These are phyloP conservation scores for Camptogramma bilineatum DNA, from an alignment of 2,888 invertebrate species.

Conservation along the genomic window DNA sequence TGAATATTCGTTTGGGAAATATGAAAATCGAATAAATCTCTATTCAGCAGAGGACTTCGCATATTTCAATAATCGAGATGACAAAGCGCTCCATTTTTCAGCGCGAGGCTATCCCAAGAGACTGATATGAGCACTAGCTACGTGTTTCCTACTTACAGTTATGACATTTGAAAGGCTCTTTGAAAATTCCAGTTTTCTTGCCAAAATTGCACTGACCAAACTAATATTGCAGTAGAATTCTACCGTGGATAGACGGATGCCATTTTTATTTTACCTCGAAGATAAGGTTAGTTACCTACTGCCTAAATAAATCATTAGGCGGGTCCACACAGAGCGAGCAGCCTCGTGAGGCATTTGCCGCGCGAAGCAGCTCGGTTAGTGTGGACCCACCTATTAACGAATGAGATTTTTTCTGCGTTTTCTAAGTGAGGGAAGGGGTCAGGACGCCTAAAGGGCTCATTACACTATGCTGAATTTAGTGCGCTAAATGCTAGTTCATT, in stretches of 20 bases:
- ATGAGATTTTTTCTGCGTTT: too few relatives aligned
- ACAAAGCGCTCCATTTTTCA: conserved; percentile 48
- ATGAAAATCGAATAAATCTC: conserved; percentile 36
- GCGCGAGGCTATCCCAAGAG: conserved; percentile 40
- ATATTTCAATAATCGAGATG: conserved; percentile 53
- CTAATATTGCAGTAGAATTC: not conserved
- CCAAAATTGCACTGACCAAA: conserved; percentile 2
- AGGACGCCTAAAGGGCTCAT: too few relatives aligned
- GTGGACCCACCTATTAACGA: too few relatives aligned
- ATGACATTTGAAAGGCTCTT: conserved; percentile 11
- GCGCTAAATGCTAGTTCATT: too few relatives aligned
- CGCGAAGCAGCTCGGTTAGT: too few relatives aligned
- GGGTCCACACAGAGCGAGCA: too few relatives aligned
- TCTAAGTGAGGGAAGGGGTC: too few relatives aligned
- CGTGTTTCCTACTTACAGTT: conserved; percentile 16
- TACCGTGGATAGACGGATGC: not conserved
- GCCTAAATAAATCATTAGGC: too few relatives aligned
- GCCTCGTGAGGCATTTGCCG: too few relatives aligned
- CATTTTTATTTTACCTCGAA: too few relatives aligned
- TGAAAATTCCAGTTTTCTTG: conserved; percentile 9
- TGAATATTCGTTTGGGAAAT: conserved; percentile 30
- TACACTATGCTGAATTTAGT: too few relatives aligned
- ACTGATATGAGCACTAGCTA: conserved; percentile 36
- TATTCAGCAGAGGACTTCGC: conserved; percentile 35
- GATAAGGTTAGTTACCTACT: too few relatives aligned